Conservation (phyloP, 1,140 invertebrate genomes). For the Drosophila navojoa region DNA sequence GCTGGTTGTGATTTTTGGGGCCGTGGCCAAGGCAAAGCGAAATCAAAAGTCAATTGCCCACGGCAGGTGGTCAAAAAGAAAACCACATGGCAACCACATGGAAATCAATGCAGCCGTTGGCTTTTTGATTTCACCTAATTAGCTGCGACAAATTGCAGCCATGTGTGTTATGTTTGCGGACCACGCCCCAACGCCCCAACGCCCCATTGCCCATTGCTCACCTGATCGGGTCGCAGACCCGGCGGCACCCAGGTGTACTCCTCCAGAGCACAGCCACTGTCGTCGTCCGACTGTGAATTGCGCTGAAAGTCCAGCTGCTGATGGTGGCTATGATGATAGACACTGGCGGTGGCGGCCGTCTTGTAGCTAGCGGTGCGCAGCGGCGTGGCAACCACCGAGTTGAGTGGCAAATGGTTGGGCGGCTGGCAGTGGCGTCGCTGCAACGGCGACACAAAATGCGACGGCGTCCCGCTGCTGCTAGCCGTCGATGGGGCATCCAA, state of each 20-base stretch:
- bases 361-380: slow-evolving; percentile 76
- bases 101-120: slow-evolving; percentile 22
- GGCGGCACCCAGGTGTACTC: slow-evolving; percentile 99
- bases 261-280: slow-evolving; percentile 97
- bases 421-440: slow-evolving; percentile 79
- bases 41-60: slow-evolving; percentile 45
- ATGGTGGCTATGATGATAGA: slow-evolving; percentile 73
- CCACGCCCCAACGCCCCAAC: neutral
- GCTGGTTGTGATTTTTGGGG: slow-evolving; percentile 22
- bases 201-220: slow-evolving; percentile 81
- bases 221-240: slow-evolving; percentile 97
- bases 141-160: slow-evolving; percentile 63
- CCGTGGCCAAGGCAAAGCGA: slow-evolving; percentile 39
- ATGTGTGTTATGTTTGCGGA: slow-evolving; percentile 16
- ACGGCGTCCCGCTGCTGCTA: slow-evolving; percentile 55
- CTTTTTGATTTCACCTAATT: slow-evolving; percentile 63
- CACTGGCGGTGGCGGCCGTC: slow-evolving; percentile 64
- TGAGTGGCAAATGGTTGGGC: slow-evolving; percentile 75
- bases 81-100: slow-evolving; percentile 12
- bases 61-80: slow-evolving; percentile 53
- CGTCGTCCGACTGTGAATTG: slow-evolving; percentile 97
- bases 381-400: slow-evolving; percentile 66
- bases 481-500: slow-evolving; percentile 58
- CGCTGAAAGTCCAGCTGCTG: slow-evolving; percentile 89
- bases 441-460: slow-evolving; percentile 72